Conservation (phyloP, 2,888 invertebrate genomes). For the Cephus pygmeus region DNA sequence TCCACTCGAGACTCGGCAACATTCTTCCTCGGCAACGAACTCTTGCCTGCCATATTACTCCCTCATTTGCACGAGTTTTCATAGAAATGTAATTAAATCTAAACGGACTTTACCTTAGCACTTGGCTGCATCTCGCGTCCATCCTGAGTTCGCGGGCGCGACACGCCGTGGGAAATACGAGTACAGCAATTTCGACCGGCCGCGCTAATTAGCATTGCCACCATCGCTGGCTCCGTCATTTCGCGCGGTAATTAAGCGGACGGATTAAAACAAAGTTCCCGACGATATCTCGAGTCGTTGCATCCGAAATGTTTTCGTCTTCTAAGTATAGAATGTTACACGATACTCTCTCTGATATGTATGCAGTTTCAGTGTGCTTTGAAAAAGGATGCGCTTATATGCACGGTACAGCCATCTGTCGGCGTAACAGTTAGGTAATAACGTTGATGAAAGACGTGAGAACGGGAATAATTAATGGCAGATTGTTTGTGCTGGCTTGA, state of each 20-base stretch:
- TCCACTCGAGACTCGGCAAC: not conserved
- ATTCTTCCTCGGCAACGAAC: not conserved
- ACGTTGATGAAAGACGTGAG: not conserved
- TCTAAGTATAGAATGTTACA: not conserved
- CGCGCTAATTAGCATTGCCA: conserved; percentile 46
- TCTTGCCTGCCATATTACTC: conserved; percentile 38
- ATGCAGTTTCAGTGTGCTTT: not conserved
- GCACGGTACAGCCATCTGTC: not conserved
- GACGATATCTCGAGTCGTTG: no score
- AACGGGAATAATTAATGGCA: not conserved
- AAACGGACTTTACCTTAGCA: conserved; percentile 38
- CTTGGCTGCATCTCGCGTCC: not conserved
- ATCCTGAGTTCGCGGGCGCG: not conserved
- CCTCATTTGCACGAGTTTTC: conserved; percentile 46
- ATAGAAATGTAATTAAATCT: conserved; percentile 56
- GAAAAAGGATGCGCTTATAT: not conserved
- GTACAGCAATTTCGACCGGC: conserved; percentile 37
- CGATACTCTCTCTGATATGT: not conserved
- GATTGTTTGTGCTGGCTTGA: not conserved
- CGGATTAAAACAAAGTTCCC: not conserved
- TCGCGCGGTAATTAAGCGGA: conserved; percentile 1
- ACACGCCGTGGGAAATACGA: conserved; percentile 38
- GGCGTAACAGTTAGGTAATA: not conserved
- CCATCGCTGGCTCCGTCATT: conserved; percentile 11
- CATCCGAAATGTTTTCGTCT: not conserved